Percentiles rank a stretch among this genome's conserved stretches.
These are phyloP conservation scores for Bos taurus DNA, from an alignment of 2,113 vertebrate genomes.

Conservation along the genomic window ARS-UCD2.0 NC_037338.1:26880001-26880500, in stretches of 20 bases:
- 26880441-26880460: background rate
- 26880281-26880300: constrained; percentile 64
- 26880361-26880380: constrained; percentile 71
- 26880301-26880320: constrained; percentile 73
- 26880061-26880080: constrained; percentile 77
- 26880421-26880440: constrained; percentile 53
- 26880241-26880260: constrained; percentile 34
- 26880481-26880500: constrained; percentile 36
- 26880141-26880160: constrained; percentile 78
- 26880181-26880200: constrained; percentile 79
- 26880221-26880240: constrained; percentile 45
- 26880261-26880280: constrained; percentile 62
- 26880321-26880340: constrained; percentile 55
- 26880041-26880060: constrained; percentile 85
- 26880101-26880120: constrained; percentile 76
- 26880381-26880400: constrained; percentile 35
- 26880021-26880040: constrained; percentile 87
- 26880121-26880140: constrained; percentile 75
- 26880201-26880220: constrained; percentile 48
- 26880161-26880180: constrained; percentile 74
- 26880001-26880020: constrained; percentile 95
- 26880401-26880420: constrained; percentile 46
- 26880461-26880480: constrained; percentile 45
- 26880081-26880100: constrained; percentile 81
- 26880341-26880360: constrained; percentile 58